Evolutionary conservation across 2,797 vertebrate genomes (phyloP).

Genomic region (Gadopsis marmoratus): DNA sequence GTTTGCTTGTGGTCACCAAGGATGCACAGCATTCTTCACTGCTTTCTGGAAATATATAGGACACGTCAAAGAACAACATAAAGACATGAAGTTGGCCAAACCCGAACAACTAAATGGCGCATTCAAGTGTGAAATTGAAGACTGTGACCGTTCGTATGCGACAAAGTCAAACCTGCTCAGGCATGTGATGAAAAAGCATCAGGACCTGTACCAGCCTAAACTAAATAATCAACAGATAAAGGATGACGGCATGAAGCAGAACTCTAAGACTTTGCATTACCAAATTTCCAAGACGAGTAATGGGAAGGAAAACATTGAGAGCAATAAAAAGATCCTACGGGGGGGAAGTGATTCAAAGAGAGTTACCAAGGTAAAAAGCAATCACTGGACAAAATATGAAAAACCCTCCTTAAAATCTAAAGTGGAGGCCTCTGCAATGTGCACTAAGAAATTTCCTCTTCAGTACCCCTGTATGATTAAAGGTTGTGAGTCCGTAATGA

Average conservation of each 20-base stretch:
- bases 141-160: constrained; percentile 94
- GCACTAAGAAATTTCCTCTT: constrained; percentile 89
- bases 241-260: constrained; percentile 87
- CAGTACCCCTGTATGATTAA: constrained; percentile 99
- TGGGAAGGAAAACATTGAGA: constrained; percentile 89
- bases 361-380: constrained; percentile 62
- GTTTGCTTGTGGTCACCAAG: constrained; percentile 92
- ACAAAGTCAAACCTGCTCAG: constrained; percentile 95
- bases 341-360: constrained; percentile 79
- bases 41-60: constrained; percentile 89
- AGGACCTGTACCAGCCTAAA: constrained; percentile 91
- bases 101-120: constrained; percentile 84
- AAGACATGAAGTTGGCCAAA: constrained; percentile 81
- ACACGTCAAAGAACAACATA: constrained; percentile 91
- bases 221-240: constrained; percentile 89
- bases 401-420: constrained; percentile 93
- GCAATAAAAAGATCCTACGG: constrained; percentile 85
- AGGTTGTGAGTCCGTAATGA: constrained; percentile 93
- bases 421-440: constrained; percentile 91
- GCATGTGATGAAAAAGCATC: constrained; percentile 96
- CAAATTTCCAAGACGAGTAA: constrained; percentile 85
- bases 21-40: constrained; percentile 89
- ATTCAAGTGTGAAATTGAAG: constrained; percentile 94
- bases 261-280: constrained; percentile 80
- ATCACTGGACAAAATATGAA: constrained; percentile 88